These are phyloP conservation scores for Halictus quadricinctus DNA, from an alignment of 2,888 invertebrate species.

Conservation along the genomic window DNA sequence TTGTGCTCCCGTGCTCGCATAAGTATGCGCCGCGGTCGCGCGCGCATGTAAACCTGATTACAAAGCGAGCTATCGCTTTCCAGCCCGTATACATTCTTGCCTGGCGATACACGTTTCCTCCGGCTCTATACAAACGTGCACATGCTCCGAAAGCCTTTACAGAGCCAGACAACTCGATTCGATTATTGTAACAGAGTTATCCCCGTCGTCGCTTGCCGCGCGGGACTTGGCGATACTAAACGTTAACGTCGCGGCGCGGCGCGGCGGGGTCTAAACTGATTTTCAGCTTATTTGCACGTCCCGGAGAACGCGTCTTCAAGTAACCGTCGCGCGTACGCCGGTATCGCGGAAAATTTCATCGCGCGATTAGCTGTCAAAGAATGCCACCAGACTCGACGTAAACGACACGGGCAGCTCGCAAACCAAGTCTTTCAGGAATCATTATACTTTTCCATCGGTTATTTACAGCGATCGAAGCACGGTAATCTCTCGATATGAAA, in stretches of 20 bases:
- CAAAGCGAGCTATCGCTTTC: conserved; percentile 33
- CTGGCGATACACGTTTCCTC: conserved; percentile 8
- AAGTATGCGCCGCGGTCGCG: conserved; percentile 9
- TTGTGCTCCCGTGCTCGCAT: not conserved
- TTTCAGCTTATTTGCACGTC: conserved; percentile 44
- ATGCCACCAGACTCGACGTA: too few relatives aligned
- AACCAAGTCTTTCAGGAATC: too few relatives aligned
- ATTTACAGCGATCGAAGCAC: too few relatives aligned
- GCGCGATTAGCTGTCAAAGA: not conserved
- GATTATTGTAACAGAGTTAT: conserved; percentile 76
- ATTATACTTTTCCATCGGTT: too few relatives aligned
- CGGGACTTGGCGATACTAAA: conserved; percentile 53
- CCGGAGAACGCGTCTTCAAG: conserved; percentile 25
- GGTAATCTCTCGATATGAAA: too few relatives aligned
- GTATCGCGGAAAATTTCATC: not conserved
- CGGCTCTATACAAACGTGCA: conserved; percentile 30
- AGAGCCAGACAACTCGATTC: conserved; percentile 73
- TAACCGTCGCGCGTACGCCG: not conserved
- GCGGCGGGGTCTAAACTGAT: conserved; percentile 58
- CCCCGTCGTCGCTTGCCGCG: conserved; percentile 63
- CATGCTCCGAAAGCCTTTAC: conserved; percentile 66
- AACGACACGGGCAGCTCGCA: too few relatives aligned
- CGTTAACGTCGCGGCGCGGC: conserved; percentile 42
- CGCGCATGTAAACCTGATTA: conserved; percentile 36
- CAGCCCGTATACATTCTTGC: conserved; percentile 8